A percentile compares a stretch with the other conserved stretches of the same genome.
These are phyloP conservation scores for Lepas anatifera DNA, from an alignment of 2,888 invertebrate genomes.

Conservation along the genomic window DNA sequence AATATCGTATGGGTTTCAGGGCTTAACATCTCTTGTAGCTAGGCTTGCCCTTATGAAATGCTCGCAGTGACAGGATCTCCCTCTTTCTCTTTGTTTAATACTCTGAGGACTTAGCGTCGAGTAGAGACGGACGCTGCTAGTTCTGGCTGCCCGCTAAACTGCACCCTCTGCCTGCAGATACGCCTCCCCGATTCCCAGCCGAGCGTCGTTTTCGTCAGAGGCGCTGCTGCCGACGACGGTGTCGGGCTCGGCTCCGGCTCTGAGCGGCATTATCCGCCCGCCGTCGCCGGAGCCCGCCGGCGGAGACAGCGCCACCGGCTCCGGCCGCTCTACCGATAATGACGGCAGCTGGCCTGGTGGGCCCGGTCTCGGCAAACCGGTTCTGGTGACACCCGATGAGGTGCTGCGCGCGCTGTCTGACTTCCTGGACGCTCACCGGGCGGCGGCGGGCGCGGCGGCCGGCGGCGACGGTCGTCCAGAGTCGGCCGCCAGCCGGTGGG, in stretches of 20 bases:
- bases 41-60: too few species aligned
- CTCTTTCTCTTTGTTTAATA: too few species aligned
- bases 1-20: too few species aligned
- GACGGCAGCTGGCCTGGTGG: not conserved
- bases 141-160: too few species aligned
- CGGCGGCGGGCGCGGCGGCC: not conserved
- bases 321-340: not conserved
- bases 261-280: not conserved
- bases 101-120: too few species aligned
- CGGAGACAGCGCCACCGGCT: too few species aligned
- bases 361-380: not conserved
- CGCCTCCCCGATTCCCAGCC: not conserved
- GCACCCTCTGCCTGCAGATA: not conserved
- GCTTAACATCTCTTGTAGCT: too few species aligned
- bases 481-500: not conserved
- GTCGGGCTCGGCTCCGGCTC: not conserved
- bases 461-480: not conserved
- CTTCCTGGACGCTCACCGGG: slow-evolving; percentile 15
- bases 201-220: not conserved
- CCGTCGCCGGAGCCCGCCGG: not conserved
- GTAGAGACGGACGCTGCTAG: too few species aligned
- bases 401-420: slow-evolving; percentile 24
- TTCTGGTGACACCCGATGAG: slow-evolving; percentile 19
- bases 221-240: not conserved
- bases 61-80: too few species aligned